A percentile compares a stretch with the other conserved stretches of the same genome.
Conservation (phyloP, 2,113 vertebrate genomes). For the Odontesthes bonariensis region DNA sequence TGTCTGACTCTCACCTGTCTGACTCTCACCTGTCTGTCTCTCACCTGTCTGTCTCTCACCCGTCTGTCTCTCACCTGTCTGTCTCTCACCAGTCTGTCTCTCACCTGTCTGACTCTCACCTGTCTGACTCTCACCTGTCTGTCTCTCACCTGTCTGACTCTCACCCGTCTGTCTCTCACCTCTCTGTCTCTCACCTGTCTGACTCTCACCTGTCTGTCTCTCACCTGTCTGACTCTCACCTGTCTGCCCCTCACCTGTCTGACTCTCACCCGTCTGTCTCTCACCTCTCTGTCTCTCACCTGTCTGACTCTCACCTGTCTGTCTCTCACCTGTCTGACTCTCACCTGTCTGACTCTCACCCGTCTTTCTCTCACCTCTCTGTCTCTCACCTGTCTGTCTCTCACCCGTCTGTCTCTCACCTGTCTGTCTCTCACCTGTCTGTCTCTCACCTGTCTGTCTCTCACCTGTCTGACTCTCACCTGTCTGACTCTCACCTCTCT, state of each 20-base stretch:
- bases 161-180: not conserved
- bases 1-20: constrained; percentile 7
- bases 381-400: not conserved
- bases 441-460: not conserved
- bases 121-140: constrained; percentile 9
- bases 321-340: constrained; percentile 35
- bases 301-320: not conserved
- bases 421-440: constrained; percentile 41
- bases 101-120: not conserved
- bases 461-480: constrained; percentile 3
- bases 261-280: not conserved
- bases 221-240: not conserved
- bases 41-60: not conserved
- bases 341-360: not conserved
- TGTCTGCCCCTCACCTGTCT: constrained; percentile 7
- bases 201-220: constrained; percentile 38
- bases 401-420: not conserved
- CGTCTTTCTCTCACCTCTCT: constrained; percentile 8
- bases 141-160: not conserved
- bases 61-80: not conserved
- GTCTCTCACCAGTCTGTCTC: constrained; percentile 33
- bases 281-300: not conserved
- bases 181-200: not conserved
- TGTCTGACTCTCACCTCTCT: not conserved
- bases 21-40: not conserved